Evolutionary conservation across 2,797 vertebrate species (phyloP), one percentile per base, ranked within the genome.

Genomic region (Urophycis tenuis): DNA sequence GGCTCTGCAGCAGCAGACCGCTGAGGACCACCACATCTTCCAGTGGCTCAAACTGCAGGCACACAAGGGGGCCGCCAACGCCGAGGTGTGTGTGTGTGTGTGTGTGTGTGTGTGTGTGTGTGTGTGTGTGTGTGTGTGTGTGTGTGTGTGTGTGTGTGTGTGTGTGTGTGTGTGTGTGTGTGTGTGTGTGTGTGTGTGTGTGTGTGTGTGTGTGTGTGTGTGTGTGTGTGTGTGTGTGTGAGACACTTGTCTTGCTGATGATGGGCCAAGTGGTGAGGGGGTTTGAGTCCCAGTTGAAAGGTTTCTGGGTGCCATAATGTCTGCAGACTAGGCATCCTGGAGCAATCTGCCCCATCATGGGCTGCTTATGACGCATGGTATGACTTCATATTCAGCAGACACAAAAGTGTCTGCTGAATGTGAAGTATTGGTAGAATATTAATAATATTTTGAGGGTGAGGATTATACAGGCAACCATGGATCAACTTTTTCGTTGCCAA

Each of bases 11-110:
- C 80, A 85, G 5, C 94, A 95, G 85, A 95, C 94, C 19, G 89
- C 70, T 64, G 84, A 93, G 79, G 79, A 94, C 9, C 91, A 94
- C 53, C 93, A 95, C 72, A 84, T 95, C 76, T 95, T 95, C 85
- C 90, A 93, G 15, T 95, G 94, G 94, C 89, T 95, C 15, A 93
- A 91, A 84, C 89, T 89, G 9, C 92, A 94, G 87, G 94, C 94
- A 3, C 82, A 84, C 19, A 91, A 86, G 14, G 94, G 94, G 32
- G 91, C 87, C 15, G 85, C 90, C n/a, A 92, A 93, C 0, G 94
- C 94, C 0, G 94, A 95, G 93, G 94, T 94, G 88, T 3, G 53
- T 64, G 53, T 71, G 29, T 71, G 30, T 33, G 32, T 31, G 32
- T 71, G 70, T 32, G 70, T 19, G 32, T 32, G 70, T 15, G 70